These are phyloP conservation scores for Toxotes jaculatrix DNA, from an alignment of 2,113 vertebrate genomes.

Conservation along the genomic window DNA sequence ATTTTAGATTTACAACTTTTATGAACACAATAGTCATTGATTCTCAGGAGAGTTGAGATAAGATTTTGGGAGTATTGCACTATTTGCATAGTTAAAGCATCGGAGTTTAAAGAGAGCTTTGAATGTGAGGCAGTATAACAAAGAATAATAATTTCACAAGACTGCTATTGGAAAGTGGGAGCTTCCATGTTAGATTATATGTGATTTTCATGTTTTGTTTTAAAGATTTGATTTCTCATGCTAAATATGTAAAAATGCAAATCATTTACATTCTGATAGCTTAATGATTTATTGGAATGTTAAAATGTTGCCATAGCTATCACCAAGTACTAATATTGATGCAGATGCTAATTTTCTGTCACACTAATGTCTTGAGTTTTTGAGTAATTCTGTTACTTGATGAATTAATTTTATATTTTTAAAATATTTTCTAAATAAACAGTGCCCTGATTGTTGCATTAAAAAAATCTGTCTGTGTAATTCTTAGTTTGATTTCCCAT, in stretches of 20 bases:
- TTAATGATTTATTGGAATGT: not conserved
- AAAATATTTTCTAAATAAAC: slow-evolving; percentile 34
- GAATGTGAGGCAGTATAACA: not conserved
- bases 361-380: not conserved
- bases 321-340: not conserved
- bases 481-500: not conserved
- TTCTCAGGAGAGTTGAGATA: not conserved
- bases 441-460: not conserved
- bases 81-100: not conserved
- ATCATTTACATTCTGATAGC: not conserved
- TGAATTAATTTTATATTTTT: slow-evolving; percentile 6
- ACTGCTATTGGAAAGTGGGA: slow-evolving; percentile 18
- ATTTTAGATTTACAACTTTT: not conserved
- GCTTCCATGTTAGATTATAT: not conserved
- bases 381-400: not conserved
- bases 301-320: not conserved
- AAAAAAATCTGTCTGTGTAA: not conserved
- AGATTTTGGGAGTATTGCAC: slow-evolving; percentile 8
- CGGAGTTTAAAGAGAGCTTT: not conserved
- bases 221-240: slow-evolving; percentile 11
- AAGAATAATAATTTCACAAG: not conserved
- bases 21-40: not conserved
- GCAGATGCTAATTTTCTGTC: not conserved
- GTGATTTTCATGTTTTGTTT: not conserved
- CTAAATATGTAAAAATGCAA: not conserved